phyloP scores from a whole-genome alignment of 2,888 invertebrate species.

The Agapostemon virescens region DNA sequence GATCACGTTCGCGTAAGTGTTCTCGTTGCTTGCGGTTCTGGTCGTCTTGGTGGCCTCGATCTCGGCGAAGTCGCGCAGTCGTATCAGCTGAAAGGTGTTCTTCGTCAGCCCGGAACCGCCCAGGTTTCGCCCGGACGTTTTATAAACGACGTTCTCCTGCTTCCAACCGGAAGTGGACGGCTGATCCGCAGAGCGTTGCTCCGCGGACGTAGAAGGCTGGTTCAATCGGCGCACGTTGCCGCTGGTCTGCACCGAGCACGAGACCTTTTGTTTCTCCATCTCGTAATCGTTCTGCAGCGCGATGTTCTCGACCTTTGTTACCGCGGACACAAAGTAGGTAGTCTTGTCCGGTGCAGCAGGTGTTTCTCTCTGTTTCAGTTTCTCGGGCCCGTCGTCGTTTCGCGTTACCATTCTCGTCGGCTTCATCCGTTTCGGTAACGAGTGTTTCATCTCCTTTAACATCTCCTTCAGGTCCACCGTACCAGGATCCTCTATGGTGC shows the following conservation, averaged over 20 bases:
- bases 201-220: conserved; percentile 47
- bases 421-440: conserved; percentile 84
- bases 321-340: conserved; percentile 55
- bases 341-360: conserved; percentile 40
- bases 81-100: conserved; percentile 82
- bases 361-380: conserved; percentile 17
- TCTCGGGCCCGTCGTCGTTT: conserved; percentile 18
- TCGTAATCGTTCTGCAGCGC: conserved; percentile 64
- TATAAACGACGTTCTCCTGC: conserved; percentile 70
- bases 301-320: conserved; percentile 49
- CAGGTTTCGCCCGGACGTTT: conserved; percentile 65
- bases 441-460: conserved; percentile 90
- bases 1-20: conserved; percentile 81
- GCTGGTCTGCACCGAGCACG: conserved; percentile 83
- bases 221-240: conserved; percentile 80
- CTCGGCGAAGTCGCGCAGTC: conserved; percentile 82
- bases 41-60: conserved; percentile 77
- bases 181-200: conserved; percentile 46
- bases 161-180: conserved; percentile 67
- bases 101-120: conserved; percentile 68
- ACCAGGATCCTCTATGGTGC: conserved; percentile 68
- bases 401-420: conserved; percentile 68
- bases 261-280: conserved; percentile 80
- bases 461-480: conserved; percentile 84
- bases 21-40: conserved; percentile 62